Evolutionary conservation across 92 coral and sea anemone genomes (phyloP).

Genomic region (Actinostola sp.): DNA sequence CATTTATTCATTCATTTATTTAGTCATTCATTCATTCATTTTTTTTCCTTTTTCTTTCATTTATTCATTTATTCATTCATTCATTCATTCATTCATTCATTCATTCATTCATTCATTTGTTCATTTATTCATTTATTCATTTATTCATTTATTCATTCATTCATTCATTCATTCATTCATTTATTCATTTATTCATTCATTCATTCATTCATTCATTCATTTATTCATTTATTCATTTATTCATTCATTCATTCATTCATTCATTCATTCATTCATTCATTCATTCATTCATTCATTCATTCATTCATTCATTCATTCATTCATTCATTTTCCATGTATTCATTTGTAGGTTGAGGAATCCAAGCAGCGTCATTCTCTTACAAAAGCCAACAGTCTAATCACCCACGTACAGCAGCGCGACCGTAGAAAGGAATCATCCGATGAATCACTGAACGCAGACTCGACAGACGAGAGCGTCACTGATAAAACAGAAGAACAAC

Average conservation of each 20-base stretch:
- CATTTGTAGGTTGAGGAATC: conserved; percentile 6
- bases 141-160: neutral
- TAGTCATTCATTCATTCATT: neutral
- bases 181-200: neutral
- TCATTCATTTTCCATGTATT: neutral
- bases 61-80: neutral
- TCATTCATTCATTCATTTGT: neutral
- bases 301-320: neutral
- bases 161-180: neutral
- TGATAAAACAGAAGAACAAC: conserved; percentile 6
- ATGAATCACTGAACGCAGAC: conserved; percentile 1
- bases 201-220: neutral
- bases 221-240: neutral
- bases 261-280: neutral
- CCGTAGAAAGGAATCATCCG: conserved; percentile 19
- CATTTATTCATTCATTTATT: neutral
- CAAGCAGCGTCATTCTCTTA: conserved; percentile 2
- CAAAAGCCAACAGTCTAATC: conserved; percentile 25
- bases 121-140: neutral
- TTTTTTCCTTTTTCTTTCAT: neutral
- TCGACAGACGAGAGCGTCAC: neutral
- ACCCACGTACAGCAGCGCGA: conserved; percentile 19
- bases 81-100: neutral
- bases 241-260: neutral
- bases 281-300: neutral